Evolutionary conservation across 1,140 invertebrate species (phyloP).

Genomic region (Achroia grisella): DNA sequence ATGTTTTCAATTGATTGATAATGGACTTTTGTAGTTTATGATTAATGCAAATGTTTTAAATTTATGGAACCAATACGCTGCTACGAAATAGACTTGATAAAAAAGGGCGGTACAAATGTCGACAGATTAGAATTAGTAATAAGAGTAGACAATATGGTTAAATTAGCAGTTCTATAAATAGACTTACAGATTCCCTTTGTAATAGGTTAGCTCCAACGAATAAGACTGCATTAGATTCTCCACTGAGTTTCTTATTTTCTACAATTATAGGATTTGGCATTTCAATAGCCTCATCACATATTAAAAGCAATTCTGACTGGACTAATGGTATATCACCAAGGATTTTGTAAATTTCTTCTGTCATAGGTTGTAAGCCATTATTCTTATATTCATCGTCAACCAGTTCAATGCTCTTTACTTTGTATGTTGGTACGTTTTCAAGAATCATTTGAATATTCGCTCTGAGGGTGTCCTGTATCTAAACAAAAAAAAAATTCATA

Average conservation of each 20-base stretch:
- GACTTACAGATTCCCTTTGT: slow-evolving; percentile 41
- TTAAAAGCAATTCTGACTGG: slow-evolving; percentile 70
- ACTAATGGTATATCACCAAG: slow-evolving; percentile 78
- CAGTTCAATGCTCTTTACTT: slow-evolving; percentile 84
- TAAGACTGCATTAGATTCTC: slow-evolving; percentile 75
- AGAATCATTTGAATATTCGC: slow-evolving; percentile 81
- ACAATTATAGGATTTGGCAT: slow-evolving; percentile 72
- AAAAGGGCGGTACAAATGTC: too few species aligned
- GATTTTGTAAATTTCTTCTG: slow-evolving; percentile 73
- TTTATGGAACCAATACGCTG: too few species aligned
- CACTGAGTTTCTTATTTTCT: slow-evolving; percentile 76
- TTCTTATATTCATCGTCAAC: slow-evolving; percentile 71
- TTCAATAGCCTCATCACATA: slow-evolving; percentile 60
- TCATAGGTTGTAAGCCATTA: slow-evolving; percentile 54
- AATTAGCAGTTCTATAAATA: neutral
- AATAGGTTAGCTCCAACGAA: slow-evolving; percentile 71
- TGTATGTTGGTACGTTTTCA: slow-evolving; percentile 82
- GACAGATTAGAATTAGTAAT: too few species aligned
- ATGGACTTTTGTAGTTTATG: too few species aligned
- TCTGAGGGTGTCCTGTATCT: slow-evolving; percentile 72
- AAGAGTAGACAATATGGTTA: too few species aligned
- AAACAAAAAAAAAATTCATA: neutral
- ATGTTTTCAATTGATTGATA: neutral
- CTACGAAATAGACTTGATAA: too few species aligned
- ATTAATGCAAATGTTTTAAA: too few species aligned